Percentiles rank a stretch among this genome's conserved stretches.
phyloP scores from a whole-genome alignment of 2,888 invertebrate species.

The Callimorpha dominula region DNA sequence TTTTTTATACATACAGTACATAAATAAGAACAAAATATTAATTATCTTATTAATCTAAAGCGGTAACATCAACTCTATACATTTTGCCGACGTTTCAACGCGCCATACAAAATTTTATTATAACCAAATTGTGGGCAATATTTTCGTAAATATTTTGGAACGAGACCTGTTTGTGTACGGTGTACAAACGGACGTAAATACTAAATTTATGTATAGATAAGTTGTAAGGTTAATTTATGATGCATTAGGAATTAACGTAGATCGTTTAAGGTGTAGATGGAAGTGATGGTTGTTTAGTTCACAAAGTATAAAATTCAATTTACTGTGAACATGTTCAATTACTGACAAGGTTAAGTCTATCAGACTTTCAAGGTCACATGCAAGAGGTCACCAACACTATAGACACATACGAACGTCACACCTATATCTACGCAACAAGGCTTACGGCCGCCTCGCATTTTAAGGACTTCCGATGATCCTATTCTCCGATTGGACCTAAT shows the following conservation, averaged over 20 bases:
- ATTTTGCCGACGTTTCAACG: conserved; percentile 59
- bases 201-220: conserved; percentile 52
- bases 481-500: neutral
- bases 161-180: conserved; percentile 74
- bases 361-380: neutral
- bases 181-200: conserved; percentile 72
- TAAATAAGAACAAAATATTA: neutral
- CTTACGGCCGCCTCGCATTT: neutral
- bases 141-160: conserved; percentile 85
- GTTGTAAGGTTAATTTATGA: conserved; percentile 43
- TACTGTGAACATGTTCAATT: neutral
- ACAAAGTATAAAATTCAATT: neutral
- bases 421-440: neutral
- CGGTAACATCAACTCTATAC: conserved; percentile 67
- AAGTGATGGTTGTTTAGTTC: neutral
- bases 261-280: neutral
- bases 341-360: neutral
- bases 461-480: neutral
- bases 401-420: too few relatives aligned
- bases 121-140: conserved; percentile 83
- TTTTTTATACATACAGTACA: neutral
- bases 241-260: conserved; percentile 11
- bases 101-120: conserved; percentile 80
- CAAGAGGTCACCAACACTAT: too few relatives aligned
- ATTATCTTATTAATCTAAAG: neutral